Percentiles rank a stretch among this genome's conserved stretches.
phyloP scores from a whole-genome alignment of 2,113 vertebrate genomes.

The Microtus richardsoni region DNA sequence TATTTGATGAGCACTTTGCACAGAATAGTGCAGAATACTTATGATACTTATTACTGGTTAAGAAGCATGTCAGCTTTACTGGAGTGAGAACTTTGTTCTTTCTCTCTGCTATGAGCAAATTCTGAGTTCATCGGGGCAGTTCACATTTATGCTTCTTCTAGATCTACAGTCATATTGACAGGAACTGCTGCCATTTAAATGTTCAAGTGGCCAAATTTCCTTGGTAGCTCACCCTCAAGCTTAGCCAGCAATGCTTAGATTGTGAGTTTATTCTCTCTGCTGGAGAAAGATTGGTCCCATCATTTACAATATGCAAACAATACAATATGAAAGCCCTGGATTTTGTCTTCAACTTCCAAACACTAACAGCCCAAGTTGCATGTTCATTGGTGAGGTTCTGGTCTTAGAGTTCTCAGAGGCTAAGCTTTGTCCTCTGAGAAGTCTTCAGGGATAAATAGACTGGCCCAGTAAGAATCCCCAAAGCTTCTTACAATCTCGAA shows the following conservation, averaged over 20 bases:
- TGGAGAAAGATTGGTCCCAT: neutral
- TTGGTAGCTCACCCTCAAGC: neutral
- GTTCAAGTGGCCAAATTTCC: neutral
- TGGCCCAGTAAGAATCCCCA: neutral
- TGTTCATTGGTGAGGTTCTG: neutral
- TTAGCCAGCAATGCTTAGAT: neutral
- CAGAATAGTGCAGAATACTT: neutral
- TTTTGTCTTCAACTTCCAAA: constrained; percentile 3
- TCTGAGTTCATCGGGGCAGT: neutral
- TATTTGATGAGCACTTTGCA: neutral
- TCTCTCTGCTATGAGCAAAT: neutral
- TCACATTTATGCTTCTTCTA: neutral
- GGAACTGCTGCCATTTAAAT: neutral
- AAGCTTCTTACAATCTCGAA: neutral
- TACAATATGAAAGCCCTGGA: neutral
- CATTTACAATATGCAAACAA: neutral
- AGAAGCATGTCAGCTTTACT: neutral
- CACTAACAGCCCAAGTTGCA: neutral
- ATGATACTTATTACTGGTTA: neutral
- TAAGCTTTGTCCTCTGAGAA: neutral
- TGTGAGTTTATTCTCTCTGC: neutral
- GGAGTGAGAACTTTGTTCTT: neutral
- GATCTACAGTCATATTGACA: neutral
- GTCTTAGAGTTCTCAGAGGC: neutral
- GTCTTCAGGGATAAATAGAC: neutral